Base-by-base conservation (phyloP, 2,113 vertebrate species). In the Phylloscopus whistleri region DNA sequence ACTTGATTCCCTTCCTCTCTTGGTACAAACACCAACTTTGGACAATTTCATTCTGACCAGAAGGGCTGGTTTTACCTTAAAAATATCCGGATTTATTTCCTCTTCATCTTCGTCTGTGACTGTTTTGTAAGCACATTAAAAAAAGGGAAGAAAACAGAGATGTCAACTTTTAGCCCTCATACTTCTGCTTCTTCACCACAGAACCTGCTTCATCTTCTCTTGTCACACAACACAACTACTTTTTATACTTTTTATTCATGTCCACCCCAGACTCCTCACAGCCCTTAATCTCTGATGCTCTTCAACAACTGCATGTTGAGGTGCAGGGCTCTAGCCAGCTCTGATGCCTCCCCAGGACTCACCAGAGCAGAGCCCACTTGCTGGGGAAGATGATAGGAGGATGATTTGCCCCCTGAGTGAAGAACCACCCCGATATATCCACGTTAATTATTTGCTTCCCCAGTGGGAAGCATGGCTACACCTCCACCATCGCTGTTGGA, bases 31-130 rank as follows among this genome's bases (percentile, higher is more conserved):
- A 79, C 18, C 53, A 82, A 33, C 55, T 69, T 62, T 19, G 15
- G 39, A 46, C 48, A 68, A 51, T 37, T 85, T 67, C 22, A 20
- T 27, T 89, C 52, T 39, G 52, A 80, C 5, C 22, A 73, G 39
- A 90, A 93, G 11, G 23, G 39, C 24, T 67, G 43, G 5, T 62
- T 86, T 97, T 97, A 97, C 97, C 91, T 95, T 95, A 3, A 74
- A 88, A 58, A 97, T 21, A 1, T 95, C 75, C 0, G 17, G 11
- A 16, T 59, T 87, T 0, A 86, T 77, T 75, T 95, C 88, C 8
- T 94, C 96, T 26, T 96, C 91, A 26, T 97, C 96, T 60, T 97
- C 97, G 0, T 97, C 95, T 27, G 89, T 95, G 80, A 92, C 67
- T 96, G 67, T n/a, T 95, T 87, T 18, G 84, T 48, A 59, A 87